phyloP scores from a whole-genome alignment of 2,113 vertebrate species.

The Labrus mixtus region DNA sequence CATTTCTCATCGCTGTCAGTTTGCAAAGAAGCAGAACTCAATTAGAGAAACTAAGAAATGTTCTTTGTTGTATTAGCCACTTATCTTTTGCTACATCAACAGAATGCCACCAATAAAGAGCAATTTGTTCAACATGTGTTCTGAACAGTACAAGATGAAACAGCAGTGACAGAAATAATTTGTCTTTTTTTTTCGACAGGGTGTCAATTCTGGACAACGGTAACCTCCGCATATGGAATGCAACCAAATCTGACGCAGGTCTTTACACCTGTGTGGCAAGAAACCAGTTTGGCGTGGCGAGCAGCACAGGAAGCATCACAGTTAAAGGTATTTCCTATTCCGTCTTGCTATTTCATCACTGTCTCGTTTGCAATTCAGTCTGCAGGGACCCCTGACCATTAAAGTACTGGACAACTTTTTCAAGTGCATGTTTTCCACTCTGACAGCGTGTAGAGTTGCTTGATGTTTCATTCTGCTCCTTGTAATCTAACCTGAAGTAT shows the following conservation, averaged over 20 bases:
- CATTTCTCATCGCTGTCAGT: slow-evolving; percentile 46
- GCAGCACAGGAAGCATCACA: slow-evolving; percentile 91
- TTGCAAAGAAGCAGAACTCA: slow-evolving; percentile 45
- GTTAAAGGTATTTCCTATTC: slow-evolving; percentile 90
- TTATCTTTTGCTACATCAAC: not conserved
- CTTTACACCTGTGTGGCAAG: slow-evolving; percentile 93
- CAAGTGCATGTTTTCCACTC: slow-evolving; percentile 27
- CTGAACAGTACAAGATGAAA: not conserved
- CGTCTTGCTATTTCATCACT: slow-evolving; percentile 14
- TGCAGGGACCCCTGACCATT: slow-evolving; percentile 11
- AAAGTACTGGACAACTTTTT: slow-evolving; percentile 7
- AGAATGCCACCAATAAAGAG: not conserved
- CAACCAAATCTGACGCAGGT: slow-evolving; percentile 90
- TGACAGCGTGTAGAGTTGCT: not conserved
- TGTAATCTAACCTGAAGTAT: slow-evolving; percentile 13
- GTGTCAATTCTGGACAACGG: slow-evolving; percentile 89
- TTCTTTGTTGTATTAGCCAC: slow-evolving; percentile 16
- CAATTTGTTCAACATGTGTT: too few relatives aligned
- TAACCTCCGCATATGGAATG: slow-evolving; percentile 91
- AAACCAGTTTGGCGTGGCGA: slow-evolving; percentile 94
- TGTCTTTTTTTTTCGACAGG: slow-evolving; percentile 77
- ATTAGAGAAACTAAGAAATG: slow-evolving; percentile 47
- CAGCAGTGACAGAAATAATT: not conserved
- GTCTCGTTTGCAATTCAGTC: slow-evolving; percentile 21
- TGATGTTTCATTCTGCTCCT: slow-evolving; percentile 36